Evolutionary conservation across 2,797 vertebrate species (phyloP).

Genomic region (Cyprinodon diabolis): DNA sequence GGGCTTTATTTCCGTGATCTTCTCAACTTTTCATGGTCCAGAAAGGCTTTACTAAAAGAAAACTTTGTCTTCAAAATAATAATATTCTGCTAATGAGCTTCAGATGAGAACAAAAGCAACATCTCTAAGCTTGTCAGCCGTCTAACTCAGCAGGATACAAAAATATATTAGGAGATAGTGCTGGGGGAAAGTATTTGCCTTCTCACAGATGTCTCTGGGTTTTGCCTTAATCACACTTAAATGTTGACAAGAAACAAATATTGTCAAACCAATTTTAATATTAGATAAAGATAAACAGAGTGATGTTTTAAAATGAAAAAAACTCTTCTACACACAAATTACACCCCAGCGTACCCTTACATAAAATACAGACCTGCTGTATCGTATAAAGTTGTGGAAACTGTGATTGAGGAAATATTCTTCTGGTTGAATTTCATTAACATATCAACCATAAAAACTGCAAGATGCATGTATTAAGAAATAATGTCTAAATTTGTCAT

Average conservation of each 20-base stretch:
- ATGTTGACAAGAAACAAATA: neutral
- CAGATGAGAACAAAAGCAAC: neutral
- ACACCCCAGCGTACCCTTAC: too few species aligned
- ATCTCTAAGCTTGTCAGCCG: constrained; percentile 2
- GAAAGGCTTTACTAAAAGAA: neutral
- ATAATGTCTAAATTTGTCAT: neutral
- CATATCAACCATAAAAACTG: neutral
- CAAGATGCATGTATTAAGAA: neutral
- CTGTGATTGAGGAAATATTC: neutral
- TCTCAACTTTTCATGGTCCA: constrained; percentile 19
- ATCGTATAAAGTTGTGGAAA: neutral
- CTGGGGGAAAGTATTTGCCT: neutral
- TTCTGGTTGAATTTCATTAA: neutral
- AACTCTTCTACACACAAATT: neutral
- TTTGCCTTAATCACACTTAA: neutral
- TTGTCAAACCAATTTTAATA: neutral
- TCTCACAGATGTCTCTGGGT: neutral
- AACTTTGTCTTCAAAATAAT: neutral
- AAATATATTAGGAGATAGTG: constrained; percentile 12
- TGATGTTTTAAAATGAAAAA: neutral
- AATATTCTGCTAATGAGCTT: constrained; percentile 9
- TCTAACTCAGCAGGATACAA: constrained; percentile 14
- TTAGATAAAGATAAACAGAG: neutral
- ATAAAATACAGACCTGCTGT: neutral
- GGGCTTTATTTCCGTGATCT: neutral